These are phyloP conservation scores for Nylanderia fulva DNA, from an alignment of 1,140 invertebrate species.

Conservation along the genomic window DNA sequence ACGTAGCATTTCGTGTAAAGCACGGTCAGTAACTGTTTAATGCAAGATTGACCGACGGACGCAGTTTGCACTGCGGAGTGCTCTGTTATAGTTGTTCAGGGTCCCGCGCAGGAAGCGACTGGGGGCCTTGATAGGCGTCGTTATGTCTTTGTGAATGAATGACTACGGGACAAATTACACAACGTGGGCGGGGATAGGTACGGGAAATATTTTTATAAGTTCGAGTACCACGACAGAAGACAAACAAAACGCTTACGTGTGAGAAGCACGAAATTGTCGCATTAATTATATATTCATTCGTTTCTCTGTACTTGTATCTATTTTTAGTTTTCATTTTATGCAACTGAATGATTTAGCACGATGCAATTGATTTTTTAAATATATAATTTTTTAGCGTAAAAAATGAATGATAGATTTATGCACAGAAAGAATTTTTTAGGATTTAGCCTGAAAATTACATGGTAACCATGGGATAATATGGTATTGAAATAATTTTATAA, in stretches of 20 bases:
- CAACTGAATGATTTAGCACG: neutral
- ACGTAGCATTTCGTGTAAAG: neutral
- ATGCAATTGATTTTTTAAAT: neutral
- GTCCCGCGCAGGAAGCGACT: slow-evolving; percentile 72
- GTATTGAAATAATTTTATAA: no score
- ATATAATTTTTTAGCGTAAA: neutral
- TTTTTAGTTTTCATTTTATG: neutral
- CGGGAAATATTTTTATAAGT: slow-evolving; percentile 38
- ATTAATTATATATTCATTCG: neutral
- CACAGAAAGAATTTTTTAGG: no score
- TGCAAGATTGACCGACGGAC: slow-evolving; percentile 86
- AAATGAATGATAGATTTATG: no score
- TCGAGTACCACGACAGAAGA: neutral
- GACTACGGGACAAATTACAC: slow-evolving; percentile 62
- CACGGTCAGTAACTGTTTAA: slow-evolving; percentile 73
- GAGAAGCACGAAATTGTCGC: neutral
- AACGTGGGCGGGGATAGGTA: neutral
- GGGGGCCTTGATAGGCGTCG: slow-evolving; percentile 67
- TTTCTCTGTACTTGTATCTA: neutral
- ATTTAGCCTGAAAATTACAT: no score
- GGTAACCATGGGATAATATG: no score
- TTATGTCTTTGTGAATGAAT: slow-evolving; percentile 70
- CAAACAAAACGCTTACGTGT: slow-evolving; percentile 12
- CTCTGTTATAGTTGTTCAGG: slow-evolving; percentile 68
- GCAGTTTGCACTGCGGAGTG: slow-evolving; percentile 86